Base-by-base conservation (phyloP, 2,797 vertebrate genomes). In the Spheniscus humboldti region DNA sequence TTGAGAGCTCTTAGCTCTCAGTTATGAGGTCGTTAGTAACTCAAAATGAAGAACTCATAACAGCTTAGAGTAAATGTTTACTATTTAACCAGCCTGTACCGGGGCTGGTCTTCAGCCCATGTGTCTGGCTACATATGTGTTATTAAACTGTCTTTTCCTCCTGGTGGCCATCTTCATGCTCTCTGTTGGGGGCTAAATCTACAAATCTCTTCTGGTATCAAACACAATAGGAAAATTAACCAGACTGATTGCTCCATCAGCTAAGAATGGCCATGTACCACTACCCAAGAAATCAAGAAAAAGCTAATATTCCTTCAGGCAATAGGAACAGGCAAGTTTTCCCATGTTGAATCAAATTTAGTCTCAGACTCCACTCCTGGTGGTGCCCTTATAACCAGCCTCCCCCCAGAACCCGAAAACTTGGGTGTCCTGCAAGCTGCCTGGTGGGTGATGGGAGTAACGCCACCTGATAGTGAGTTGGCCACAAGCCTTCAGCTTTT, bases 201-300 rank as follows among this genome's bases (percentile, higher is more conserved):
- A 11, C 7, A 47, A 10, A 43, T 64, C 7, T 76, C 13, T 72
- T 83, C 73, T 67, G 11, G 15, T 59, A 39, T 60, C 16, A 84
- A 86, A 64, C 10, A 50, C 14, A 64, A 18, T 0, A 72, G 15
- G 33, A 85, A 90, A 97, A 95, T 93, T 81, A 96, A 81, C 43
- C 47, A 72, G 89, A 96, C 76, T 92, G 85, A 93, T 79, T 83
- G 7, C 22, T 86, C 53, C 53, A 83, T 89, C 88, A 93, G 28
- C 85, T 94, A 86, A 94, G 74, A 82, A 84, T 80, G 39, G 28
- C 67, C 62, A 72, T 74, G n/a, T 71, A 57, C n/a, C 69, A 74
- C 47, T 84, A 94, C 66, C 39, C 35, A 89, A 67, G 53, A 94
- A 94, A 96, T 96, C 24, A 87, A 91, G 75, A 93, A 94, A 96